phyloP scores from a whole-genome alignment of 2,113 vertebrate species.

The Pogonocichla stellata region DNA sequence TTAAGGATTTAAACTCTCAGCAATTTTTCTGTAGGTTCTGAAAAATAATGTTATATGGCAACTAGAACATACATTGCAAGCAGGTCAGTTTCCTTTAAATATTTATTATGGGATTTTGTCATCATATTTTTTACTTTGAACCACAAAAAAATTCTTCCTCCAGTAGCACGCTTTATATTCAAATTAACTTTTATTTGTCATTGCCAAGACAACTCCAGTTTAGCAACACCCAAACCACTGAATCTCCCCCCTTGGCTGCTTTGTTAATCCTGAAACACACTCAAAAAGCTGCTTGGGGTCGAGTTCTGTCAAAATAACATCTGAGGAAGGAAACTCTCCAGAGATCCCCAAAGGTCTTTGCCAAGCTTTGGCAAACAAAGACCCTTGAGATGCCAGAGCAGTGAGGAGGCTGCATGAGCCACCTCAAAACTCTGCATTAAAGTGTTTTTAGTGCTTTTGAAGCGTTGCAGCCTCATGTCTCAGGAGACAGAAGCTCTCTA shows the following conservation, averaged over 20 bases:
- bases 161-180: accelerated
- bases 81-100: not conserved
- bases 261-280: not conserved
- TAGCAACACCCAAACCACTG: not conserved
- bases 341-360: not conserved
- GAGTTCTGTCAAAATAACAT: not conserved
- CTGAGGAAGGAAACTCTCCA: not conserved
- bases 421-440: not conserved
- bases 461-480: not conserved
- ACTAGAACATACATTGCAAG: not conserved
- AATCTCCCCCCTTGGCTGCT: not conserved
- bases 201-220: not conserved
- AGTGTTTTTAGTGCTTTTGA: not conserved
- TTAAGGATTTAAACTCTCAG: not conserved
- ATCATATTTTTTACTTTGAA: not conserved
- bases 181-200: not conserved
- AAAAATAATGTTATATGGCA: not conserved
- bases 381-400: not conserved
- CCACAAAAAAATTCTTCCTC: not conserved
- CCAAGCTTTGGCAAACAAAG: not conserved
- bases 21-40: not conserved
- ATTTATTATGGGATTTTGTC: not conserved
- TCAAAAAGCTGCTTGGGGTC: not conserved
- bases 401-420: not conserved
- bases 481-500: not conserved